A percentile compares a stretch with the other conserved stretches of the same genome.
Evolutionary conservation across 2,888 invertebrate genomes (phyloP).

Genomic region (Biston betularia): DNA sequence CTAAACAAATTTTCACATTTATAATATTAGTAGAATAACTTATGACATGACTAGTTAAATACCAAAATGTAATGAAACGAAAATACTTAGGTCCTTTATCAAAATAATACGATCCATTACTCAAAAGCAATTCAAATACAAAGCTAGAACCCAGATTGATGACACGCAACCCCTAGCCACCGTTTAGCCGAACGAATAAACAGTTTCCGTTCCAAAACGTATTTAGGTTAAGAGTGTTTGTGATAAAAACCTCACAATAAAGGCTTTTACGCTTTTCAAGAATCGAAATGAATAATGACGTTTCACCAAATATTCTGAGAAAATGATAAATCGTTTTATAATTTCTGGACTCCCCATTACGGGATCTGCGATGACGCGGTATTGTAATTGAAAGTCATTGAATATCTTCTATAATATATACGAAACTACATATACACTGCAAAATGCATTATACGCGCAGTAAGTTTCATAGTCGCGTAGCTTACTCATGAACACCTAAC

Average conservation of each 20-base stretch:
- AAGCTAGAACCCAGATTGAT: slow-evolving; percentile 19
- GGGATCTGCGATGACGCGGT: slow-evolving; percentile 56
- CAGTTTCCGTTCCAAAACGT: slow-evolving; percentile 40
- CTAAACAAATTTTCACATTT: too few relatives aligned
- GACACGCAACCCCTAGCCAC: slow-evolving; percentile 36
- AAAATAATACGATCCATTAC: slow-evolving; percentile 14
- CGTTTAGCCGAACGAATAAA: slow-evolving; percentile 39
- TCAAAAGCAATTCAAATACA: slow-evolving; percentile 15
- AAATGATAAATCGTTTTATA: slow-evolving; percentile 73
- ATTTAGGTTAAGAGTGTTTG: slow-evolving; percentile 52
- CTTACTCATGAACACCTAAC: too few relatives aligned
- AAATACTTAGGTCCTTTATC: slow-evolving; percentile 6
- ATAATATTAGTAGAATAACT: too few relatives aligned
- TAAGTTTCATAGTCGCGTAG: too few relatives aligned
- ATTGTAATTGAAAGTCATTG: slow-evolving; percentile 26
- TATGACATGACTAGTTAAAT: background rate
- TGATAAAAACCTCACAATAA: slow-evolving; percentile 57
- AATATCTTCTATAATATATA: background rate
- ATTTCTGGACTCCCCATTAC: slow-evolving; percentile 61
- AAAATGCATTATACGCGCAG: too few relatives aligned
- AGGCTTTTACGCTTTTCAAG: slow-evolving; percentile 59
- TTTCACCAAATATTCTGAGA: slow-evolving; percentile 62
- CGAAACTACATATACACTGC: too few relatives aligned
- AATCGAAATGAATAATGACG: slow-evolving; percentile 71
- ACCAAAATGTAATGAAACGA: slow-evolving; percentile 1